Evolutionary conservation across 2,888 invertebrate genomes (phyloP).

Genomic region (Campoletis raptor): DNA sequence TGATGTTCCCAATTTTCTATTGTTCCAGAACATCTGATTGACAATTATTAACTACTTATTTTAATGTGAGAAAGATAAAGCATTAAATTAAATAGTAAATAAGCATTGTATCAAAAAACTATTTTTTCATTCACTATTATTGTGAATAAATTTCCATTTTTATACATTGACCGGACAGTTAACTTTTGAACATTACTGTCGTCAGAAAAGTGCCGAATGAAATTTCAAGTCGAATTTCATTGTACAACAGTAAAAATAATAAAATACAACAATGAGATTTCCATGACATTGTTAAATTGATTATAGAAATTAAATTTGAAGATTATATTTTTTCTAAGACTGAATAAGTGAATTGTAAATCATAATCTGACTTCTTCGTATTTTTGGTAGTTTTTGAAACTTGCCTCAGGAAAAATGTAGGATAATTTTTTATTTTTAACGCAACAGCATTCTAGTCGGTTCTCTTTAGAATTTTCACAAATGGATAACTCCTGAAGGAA

Average conservation of each 20-base stretch:
- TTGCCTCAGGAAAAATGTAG: constrained; percentile 69
- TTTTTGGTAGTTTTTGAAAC: constrained; percentile 1
- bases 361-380: not conserved
- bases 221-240: no score
- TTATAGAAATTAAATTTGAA: no score
- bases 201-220: no score
- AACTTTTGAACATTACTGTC: no score
- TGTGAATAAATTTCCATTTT: no score
- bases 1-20: constrained; percentile 11
- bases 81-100: no score
- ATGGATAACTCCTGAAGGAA: not conserved
- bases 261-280: not conserved
- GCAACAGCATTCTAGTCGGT: not conserved
- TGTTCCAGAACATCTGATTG: constrained; percentile 44
- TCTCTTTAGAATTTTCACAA: not conserved
- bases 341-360: not conserved
- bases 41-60: not conserved
- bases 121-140: no score
- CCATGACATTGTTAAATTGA: not conserved
- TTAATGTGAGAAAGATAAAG: not conserved
- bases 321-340: not conserved
- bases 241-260: no score
- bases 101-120: no score
- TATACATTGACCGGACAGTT: no score
- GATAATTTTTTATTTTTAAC: constrained; percentile 66